Evolutionary conservation across 2,888 invertebrate species (phyloP), one percentile per base, ranked within the genome.

Genomic region (Odontomyia ornata): DNA sequence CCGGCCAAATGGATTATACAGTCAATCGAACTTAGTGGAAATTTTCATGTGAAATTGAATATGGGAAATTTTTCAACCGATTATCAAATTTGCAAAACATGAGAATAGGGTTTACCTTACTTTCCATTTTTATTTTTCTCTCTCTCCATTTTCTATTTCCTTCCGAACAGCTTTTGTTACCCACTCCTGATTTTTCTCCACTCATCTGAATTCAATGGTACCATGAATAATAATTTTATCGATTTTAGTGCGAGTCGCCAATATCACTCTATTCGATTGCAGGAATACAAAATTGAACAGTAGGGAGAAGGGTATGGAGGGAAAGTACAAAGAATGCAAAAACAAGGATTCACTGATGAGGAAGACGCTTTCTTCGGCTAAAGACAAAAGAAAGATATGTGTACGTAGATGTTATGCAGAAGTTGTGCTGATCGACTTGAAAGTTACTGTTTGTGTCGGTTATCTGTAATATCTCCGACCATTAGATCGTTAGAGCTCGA

Each of bases 141-240:
- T 52, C 52, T 15, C 79, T 57, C 80, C 80, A 9, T 85, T 82
- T 94, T 96, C 95, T 96, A 36, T 96, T 96, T 86, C 95, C 95
- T 84, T 97, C 97, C 13, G 94, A 95, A 76, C 94, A 95, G 78
- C 90, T 90, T 80, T 90, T 90, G 76, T 91, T 36, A 9, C 36
- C 36, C 36, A 36, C 36, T 36, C 36, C 36, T 5, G 9, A 3
- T 36, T 36, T 36, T 36, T 36, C 36, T 36, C 36, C 36, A 18
- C 23, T 21, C 60, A 60, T 60, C 36, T 36, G 5, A 36, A 36
- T 36, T 36, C 36, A 36, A 36, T 36, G 36, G 2, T 28, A 30
- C 27, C 56, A 72, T 72, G 72, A 72, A 72, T 72, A 71, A 71
- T 71, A 72, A 56, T 21, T 56, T 72, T 72, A 72, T 72, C 56